Base-by-base conservation (phyloP, 2,113 vertebrate genomes). In the Onychostruthus taczanowskii region DNA sequence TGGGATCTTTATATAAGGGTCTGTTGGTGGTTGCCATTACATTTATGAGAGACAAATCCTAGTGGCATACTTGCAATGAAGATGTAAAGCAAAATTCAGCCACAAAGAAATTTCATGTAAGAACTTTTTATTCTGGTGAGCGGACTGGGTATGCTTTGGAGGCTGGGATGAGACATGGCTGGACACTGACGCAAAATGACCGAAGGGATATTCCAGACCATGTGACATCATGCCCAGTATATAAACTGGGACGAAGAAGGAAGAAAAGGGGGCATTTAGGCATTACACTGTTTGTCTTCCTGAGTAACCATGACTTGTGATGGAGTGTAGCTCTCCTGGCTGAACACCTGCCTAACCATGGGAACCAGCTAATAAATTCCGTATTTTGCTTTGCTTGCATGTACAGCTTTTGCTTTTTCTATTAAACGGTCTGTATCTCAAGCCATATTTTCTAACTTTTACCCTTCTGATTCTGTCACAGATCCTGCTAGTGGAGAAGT, bases 241-340 rank as follows among this genome's bases (percentile, higher is more conserved):
- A 41, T 43, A 35, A 76, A 76, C 39, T 55, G 26, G 24, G 30
- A n/a, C 6, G 30, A 68, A 89, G 11, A 35, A 55, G 47, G 30
- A 68, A 68, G 24, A 68, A 82, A 13, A 67, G 14, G 8, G 4
- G 9, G 4, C 10, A 31, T 69, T 68, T 55, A n/a, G 17, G 8
- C 47, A n/a, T 61, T 22, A 41, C 1, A 21, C 8, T 74, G 5
- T 59, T 61, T 68, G 24, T n/a, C 41, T 50, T 76, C 20, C 35
- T 19, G 6, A 31, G 11, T 43, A 44, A 18, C 16, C 0, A 0
- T 39, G 20, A 43, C 7, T 75, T 58, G 13, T 21, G 13, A 50
- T 35, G 9, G 17, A 35, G 27, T 43, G 44, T 13, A 35, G 13
- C 26, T 58, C 7, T 76, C 35, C 37, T 49, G 24, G 24, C 30